Evolutionary conservation across 2,888 invertebrate species (phyloP), one percentile per base, ranked within the genome.

Genomic region (Cataglyphis cursor): DNA sequence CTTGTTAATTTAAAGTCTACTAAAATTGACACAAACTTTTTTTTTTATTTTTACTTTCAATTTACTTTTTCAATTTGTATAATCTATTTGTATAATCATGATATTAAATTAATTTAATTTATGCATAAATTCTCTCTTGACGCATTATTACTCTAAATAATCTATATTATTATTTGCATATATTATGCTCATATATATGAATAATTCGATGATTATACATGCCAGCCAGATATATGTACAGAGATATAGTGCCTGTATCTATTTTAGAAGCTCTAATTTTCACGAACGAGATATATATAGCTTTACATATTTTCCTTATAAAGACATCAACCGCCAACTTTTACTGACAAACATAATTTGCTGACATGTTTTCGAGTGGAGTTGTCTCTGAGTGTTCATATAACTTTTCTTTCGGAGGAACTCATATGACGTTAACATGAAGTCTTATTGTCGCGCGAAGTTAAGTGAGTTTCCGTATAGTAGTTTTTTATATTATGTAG

Each of bases 71-170:
- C 9, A 44, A 18, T 10, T 4, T 59, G 2, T 21, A 57, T 35
- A 15, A 44, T 6, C 2, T 10, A 48, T n/a, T n/a, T n/a, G n/a
- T n/a, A n/a, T n/a, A n/a, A n/a, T n/a, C 9, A 18, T 10, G 10
- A 51, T 35, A 18, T 70, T 12, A 31, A 44, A 72, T 61, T 72
- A 44, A 78, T 59, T 70, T 59, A 28, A 48, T 18, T 44, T 9
- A 18, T 44, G 18, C 18, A 24, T 48, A 66, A 66, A 48, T 48
- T 48, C 18, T 35, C 35, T 8, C 6, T 35, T 35, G 64, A 6
- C 21, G 24, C 3, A 38, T 41, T 12, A 4, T 66, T 51, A 54
- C 4, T n/a, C 8, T 38, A 24, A 65, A 15, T 15, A 41, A 44
- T 59, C 12, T 31, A 70, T 38, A 31, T 41, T 59, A 65, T 76